phyloP scores from a whole-genome alignment of 1,140 invertebrate genomes.

The Popillia japonica region DNA sequence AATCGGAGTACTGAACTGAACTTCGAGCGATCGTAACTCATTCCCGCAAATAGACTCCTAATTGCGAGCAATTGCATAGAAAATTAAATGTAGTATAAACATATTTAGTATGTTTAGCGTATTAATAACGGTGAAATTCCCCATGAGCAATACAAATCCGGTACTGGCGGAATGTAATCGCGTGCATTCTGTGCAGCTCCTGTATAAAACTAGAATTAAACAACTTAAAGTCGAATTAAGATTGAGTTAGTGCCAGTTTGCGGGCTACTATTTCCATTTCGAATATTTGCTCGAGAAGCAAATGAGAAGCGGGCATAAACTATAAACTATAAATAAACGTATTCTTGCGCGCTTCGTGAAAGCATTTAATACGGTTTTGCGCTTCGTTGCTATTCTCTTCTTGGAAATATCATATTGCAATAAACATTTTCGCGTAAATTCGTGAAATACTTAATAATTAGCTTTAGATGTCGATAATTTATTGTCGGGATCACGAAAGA shows the following conservation, averaged over 20 bases:
- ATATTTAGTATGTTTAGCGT: slow-evolving; percentile 34
- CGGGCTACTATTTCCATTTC: slow-evolving; percentile 31
- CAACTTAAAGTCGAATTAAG: slow-evolving; percentile 48
- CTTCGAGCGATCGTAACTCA: slow-evolving; percentile 2
- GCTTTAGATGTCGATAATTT: not conserved
- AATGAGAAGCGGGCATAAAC: not conserved
- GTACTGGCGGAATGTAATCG: slow-evolving; percentile 41
- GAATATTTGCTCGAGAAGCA: not conserved
- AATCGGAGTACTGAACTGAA: not conserved
- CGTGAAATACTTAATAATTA: not conserved
- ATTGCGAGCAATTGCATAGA: slow-evolving; percentile 34
- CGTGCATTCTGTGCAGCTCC: slow-evolving; percentile 44
- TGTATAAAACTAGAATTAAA: slow-evolving; percentile 49
- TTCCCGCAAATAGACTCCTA: slow-evolving; percentile 34
- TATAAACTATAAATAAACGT: slow-evolving; percentile 29
- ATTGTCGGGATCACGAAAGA: not conserved
- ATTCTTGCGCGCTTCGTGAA: slow-evolving; percentile 8
- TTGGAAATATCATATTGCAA: slow-evolving; percentile 26
- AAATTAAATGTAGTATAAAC: slow-evolving; percentile 35
- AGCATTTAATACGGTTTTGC: slow-evolving; percentile 16
- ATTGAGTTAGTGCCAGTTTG: slow-evolving; percentile 45
- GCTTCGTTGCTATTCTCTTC: not conserved
- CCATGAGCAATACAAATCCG: slow-evolving; percentile 32
- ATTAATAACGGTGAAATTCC: slow-evolving; percentile 22
- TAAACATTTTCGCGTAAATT: not conserved